Base-by-base conservation (phyloP, 2,888 invertebrate species). In the Eristalis arbustorum region DNA sequence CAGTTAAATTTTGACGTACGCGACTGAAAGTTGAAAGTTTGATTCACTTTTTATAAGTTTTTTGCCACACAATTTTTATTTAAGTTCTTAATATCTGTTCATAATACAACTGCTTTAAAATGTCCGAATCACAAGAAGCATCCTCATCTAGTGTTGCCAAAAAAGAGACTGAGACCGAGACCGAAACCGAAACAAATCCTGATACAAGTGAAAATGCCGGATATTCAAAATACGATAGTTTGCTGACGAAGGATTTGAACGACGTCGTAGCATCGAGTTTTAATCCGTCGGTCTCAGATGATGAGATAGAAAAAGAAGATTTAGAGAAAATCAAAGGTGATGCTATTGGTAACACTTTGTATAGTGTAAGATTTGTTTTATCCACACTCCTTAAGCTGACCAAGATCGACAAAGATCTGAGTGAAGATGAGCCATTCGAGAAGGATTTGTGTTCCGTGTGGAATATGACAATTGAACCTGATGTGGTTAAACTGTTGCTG, bases 401-500 rank as follows among this genome's bases (percentile, higher is more conserved):
- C 0, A 93, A 95, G 89, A 90, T 93, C 56, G 94, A 95, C 71
- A 93, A 94, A 88, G 92, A 95, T 61, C 94, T 94, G 91, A 84
- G 88, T 10, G 89, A 90, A 11, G 94, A 94, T 73, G 93, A 94
- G 80, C 93, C 95, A 0, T 93, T 96, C 66, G 97, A 97, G 93
- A 94, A 94, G 28, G 96, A 97, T 90, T 93, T 97, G 49, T 96
- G 96, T 90, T 95, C 95, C 6, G 91, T 97, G 0, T 97, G 97
- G 97, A 97, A 97, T 89, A 97, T 97, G 96, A 96, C 97, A 0
- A 94, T 95, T 0, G 96, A 97, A 89, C 94, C 94, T 88, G 97
- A 96, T 90, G 96, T 97, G 0, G 96, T 96, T 11, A 90, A 94
- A 59, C 95, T 96, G 90, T 92, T 97, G 13, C 92, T 96, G 75